These are phyloP conservation scores for Morpho achilles DNA, from an alignment of 2,888 invertebrate genomes.

Conservation along the genomic window DNA sequence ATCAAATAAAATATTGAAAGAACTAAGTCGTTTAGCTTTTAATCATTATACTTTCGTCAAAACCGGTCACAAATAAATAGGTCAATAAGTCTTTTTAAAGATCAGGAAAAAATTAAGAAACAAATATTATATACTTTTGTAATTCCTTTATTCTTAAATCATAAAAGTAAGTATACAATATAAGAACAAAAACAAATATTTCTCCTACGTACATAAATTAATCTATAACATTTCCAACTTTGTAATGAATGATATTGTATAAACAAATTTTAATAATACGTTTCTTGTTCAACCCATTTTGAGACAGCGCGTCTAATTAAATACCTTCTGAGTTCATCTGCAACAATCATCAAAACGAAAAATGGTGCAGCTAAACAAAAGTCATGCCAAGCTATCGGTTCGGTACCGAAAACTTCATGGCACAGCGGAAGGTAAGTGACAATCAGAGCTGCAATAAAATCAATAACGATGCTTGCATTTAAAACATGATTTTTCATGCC, in stretches of 20 bases:
- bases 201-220: neutral
- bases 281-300: conserved; percentile 86
- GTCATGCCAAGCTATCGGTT: conserved; percentile 83
- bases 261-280: conserved; percentile 80
- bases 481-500: conserved; percentile 86
- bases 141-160: too few species aligned
- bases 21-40: too few species aligned
- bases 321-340: conserved; percentile 86
- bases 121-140: too few species aligned
- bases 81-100: too few species aligned
- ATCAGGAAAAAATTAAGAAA: too few species aligned
- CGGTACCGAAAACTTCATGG: conserved; percentile 84
- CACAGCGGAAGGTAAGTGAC: conserved; percentile 85
- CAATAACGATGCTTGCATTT: conserved; percentile 80
- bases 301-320: conserved; percentile 83
- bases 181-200: too few species aligned
- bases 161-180: too few species aligned
- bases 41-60: too few species aligned
- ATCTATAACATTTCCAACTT: too few species aligned
- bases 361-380: conserved; percentile 87
- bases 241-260: neutral
- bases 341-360: conserved; percentile 84
- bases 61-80: too few species aligned
- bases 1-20: too few species aligned
- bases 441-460: conserved; percentile 82